These are phyloP conservation scores for Salmo trutta DNA, from an alignment of 2,797 vertebrate species.

Conservation along the genomic window DNA sequence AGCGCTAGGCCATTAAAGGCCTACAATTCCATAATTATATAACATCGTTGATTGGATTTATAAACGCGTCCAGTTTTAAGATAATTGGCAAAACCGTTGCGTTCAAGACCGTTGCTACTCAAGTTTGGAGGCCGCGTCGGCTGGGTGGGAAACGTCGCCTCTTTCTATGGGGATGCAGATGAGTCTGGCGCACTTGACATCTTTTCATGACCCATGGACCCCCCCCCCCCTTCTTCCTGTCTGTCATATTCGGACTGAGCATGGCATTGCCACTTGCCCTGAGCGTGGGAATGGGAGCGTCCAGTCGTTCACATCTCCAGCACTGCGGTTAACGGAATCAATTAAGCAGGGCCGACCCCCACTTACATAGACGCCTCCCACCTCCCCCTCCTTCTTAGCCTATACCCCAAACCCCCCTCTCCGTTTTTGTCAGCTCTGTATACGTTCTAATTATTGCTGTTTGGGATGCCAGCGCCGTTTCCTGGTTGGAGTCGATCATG, in stretches of 20 bases:
- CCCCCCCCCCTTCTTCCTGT: conserved; percentile 82
- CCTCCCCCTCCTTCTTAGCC: conserved; percentile 30
- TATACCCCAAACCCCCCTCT: conserved; percentile 15
- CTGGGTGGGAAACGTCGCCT: conserved; percentile 87
- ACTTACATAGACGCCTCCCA: conserved; percentile 44
- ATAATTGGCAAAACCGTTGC: conserved; percentile 70
- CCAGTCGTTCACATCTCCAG: conserved; percentile 97
- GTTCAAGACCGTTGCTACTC: conserved; percentile 75
- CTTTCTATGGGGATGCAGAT: conserved; percentile 93
- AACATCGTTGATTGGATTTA: conserved; percentile 55
- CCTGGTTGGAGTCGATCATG: conserved; percentile 86
- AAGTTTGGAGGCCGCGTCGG: conserved; percentile 83
- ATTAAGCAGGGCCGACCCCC: conserved; percentile 88
- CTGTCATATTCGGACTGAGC: conserved; percentile 85
- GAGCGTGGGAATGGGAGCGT: conserved; percentile 98
- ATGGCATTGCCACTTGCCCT: conserved; percentile 88
- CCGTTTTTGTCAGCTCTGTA: conserved; percentile 87
- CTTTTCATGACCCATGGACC: conserved; percentile 86
- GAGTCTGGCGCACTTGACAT: conserved; percentile 92
- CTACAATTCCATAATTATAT: conserved; percentile 48
- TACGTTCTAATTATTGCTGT: conserved; percentile 95
- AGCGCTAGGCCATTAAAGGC: conserved; percentile 28
- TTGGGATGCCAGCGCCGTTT: conserved; percentile 91
- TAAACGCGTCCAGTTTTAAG: conserved; percentile 65
- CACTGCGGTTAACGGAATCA: conserved; percentile 95